phyloP scores from a whole-genome alignment of 2,888 invertebrate genomes.

The Platycnemis pennipes region DNA sequence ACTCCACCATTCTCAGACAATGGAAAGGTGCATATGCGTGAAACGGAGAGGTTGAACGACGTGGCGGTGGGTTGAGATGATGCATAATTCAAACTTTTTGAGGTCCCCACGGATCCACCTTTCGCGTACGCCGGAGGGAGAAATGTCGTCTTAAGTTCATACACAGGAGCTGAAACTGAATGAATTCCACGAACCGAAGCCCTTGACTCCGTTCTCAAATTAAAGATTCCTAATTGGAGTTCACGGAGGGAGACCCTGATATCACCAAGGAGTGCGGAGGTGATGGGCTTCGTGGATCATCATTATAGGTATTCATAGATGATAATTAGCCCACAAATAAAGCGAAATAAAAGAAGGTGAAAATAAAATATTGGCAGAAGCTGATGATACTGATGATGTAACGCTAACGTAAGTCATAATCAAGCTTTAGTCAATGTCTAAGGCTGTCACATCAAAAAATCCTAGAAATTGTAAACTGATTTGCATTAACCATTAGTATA shows the following conservation, averaged over 20 bases:
- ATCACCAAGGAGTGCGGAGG: not conserved
- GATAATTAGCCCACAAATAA: too few species aligned
- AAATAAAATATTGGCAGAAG: too few species aligned
- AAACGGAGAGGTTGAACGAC: conserved; percentile 5
- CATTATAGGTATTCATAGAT: not conserved
- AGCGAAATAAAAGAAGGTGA: too few species aligned
- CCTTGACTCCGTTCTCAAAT: not conserved
- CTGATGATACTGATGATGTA: too few species aligned
- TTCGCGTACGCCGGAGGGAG: not conserved
- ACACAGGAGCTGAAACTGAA: not conserved
- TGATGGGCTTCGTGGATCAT: not conserved
- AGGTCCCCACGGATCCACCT: not conserved
- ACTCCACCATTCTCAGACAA: not conserved
- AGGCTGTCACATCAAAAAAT: too few species aligned
- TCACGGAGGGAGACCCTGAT: not conserved
- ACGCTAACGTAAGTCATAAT: too few species aligned
- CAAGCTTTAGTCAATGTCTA: too few species aligned
- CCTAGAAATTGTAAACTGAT: too few species aligned
- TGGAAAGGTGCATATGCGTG: not conserved
- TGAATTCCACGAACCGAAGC: not conserved
- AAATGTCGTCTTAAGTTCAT: not conserved
- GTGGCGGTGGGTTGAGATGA: not conserved
- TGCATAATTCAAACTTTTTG: conserved; percentile 17
- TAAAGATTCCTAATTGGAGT: not conserved
- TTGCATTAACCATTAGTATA: too few species aligned